phyloP scores from a whole-genome alignment of 2,888 invertebrate genomes.

The Listrodromus nycthemerus region DNA sequence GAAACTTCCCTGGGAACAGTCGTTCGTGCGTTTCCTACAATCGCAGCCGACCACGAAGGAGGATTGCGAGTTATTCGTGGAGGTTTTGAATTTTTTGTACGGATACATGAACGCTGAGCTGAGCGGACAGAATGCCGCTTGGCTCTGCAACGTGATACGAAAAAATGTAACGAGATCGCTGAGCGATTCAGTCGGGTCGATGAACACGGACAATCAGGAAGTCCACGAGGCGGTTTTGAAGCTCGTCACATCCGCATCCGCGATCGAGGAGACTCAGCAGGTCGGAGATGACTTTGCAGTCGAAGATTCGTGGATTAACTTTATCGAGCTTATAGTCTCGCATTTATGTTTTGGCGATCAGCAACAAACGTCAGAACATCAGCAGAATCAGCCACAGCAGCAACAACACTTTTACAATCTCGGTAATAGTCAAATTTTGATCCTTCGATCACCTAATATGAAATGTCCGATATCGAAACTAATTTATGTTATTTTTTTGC shows the following conservation, averaged over 20 bases:
- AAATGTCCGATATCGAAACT: background rate
- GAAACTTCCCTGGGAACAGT: constrained; percentile 87
- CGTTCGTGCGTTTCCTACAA: constrained; percentile 87
- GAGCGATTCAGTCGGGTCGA: constrained; percentile 76
- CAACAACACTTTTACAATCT: constrained; percentile 86
- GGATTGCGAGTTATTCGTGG: constrained; percentile 87
- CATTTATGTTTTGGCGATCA: constrained; percentile 85
- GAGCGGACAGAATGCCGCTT: constrained; percentile 64
- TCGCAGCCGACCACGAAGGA: constrained; percentile 88
- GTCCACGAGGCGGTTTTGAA: constrained; percentile 80
- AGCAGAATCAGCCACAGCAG: constrained; percentile 30
- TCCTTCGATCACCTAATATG: background rate
- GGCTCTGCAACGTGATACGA: constrained; percentile 76
- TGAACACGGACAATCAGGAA: constrained; percentile 77
- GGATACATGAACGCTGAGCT: constrained; percentile 76
- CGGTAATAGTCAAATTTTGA: constrained; percentile 79
- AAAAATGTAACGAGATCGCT: constrained; percentile 80
- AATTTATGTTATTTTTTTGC: background rate
- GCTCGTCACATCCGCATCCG: constrained; percentile 78
- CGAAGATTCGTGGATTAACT: constrained; percentile 82
- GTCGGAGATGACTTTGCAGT: constrained; percentile 56
- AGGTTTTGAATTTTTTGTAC: constrained; percentile 84
- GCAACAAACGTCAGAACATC: constrained; percentile 37
- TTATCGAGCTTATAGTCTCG: constrained; percentile 85
- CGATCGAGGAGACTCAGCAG: constrained; percentile 63